Base-by-base conservation (phyloP, 1,140 invertebrate genomes). In the Camponotus floridanus region DNA sequence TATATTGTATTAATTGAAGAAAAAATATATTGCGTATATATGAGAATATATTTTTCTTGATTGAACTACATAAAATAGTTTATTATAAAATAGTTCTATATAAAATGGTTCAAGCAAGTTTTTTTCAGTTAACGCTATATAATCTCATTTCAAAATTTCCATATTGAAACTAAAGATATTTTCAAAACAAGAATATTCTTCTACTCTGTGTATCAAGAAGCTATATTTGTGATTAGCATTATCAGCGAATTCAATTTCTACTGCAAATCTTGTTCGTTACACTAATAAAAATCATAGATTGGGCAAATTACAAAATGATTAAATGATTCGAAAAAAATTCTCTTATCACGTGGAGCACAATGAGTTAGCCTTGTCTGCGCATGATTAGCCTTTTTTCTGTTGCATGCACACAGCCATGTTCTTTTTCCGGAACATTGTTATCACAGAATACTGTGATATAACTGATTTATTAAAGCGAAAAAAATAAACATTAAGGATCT, bases 391-490 rank as follows among this genome's bases (percentile, higher is more conserved):
- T 80, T 76, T 57, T 70, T 70, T 26, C 21, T 26, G 0, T 39
- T 9, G 13, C 31, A 15, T 15, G 5, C 4, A 21, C 7, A 51
- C 31, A 7, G 8, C 4, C 45, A 51, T 42, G 48, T 39, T 79
- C 15, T 67, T 33, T 80, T 42, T 33, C 33, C 3, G n/a, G 15
- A 68, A 39, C 33, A 61, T 31, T 61, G 39, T 68, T 42, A 70
- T 80, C 21, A 65, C 15, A 57, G 33, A 55, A 11, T 33, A 21
- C 8, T 48, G 31, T 65, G 61, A 78, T 51, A 78, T 76, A 51
- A 78, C 18, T 11, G 61, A 78, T 36, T 48, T 11, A 18, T 31
- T 3, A 62, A 79, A 67, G 11, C 8, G 11, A 79, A 31, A 2
- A 55, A 79, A 67, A n/a, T 33, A 13, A 65, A 31, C 18, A 48